These are phyloP conservation scores for Vidua chalybeata DNA, from an alignment of 2,113 vertebrate genomes.

Conservation along the genomic window DNA sequence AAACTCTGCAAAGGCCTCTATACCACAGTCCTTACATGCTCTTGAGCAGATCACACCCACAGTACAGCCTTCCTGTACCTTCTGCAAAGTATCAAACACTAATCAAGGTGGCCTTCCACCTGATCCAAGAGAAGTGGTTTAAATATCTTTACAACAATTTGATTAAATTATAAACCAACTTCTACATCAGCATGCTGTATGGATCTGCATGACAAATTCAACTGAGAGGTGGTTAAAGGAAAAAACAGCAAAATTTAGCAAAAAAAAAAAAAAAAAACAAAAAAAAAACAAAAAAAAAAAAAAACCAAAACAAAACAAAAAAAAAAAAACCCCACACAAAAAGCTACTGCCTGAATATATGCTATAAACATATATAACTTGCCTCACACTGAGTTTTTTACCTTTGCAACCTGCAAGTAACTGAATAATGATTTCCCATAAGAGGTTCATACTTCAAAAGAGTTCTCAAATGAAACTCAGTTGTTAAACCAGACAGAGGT, in stretches of 20 bases:
- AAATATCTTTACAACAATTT: not conserved
- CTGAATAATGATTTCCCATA: not conserved
- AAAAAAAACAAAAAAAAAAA: too few species aligned
- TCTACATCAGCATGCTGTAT: not conserved
- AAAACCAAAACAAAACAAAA: too few species aligned
- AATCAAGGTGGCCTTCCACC: not conserved
- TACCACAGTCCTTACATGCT: not conserved
- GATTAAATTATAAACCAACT: not conserved
- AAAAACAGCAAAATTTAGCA: not conserved
- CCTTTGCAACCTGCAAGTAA: not conserved
- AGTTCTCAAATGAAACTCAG: not conserved
- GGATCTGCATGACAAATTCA: not conserved
- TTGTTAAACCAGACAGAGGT: not conserved
- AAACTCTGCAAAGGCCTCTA: not conserved
- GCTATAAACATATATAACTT: not conserved
- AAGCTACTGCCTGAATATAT: not conserved
- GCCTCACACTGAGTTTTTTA: not conserved
- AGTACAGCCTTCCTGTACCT: not conserved
- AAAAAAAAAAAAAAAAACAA: not conserved
- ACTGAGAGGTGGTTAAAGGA: not conserved
- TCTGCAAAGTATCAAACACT: not conserved
- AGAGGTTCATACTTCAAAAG: not conserved
- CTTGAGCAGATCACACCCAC: not conserved
- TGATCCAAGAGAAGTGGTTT: not conserved
- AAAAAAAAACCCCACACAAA: not conserved